Evolutionary conservation across 2,888 invertebrate genomes (phyloP).

Genomic region (Barypeithes pellucidus): DNA sequence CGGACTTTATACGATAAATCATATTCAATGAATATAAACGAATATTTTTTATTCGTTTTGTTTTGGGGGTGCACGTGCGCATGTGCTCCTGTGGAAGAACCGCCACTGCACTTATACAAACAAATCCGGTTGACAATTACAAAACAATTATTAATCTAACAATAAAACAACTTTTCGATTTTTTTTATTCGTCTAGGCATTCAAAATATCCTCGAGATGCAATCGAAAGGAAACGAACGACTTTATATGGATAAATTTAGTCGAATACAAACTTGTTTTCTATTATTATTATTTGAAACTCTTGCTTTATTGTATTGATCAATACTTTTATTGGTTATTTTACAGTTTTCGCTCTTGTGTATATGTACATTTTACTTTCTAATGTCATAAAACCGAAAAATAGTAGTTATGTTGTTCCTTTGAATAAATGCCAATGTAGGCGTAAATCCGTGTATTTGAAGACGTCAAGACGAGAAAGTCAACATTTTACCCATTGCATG

Average conservation of each 20-base stretch:
- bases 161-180: background rate
- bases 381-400: too few relatives aligned
- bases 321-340: background rate
- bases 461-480: too few relatives aligned
- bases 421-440: too few relatives aligned
- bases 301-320: background rate
- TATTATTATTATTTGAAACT: background rate
- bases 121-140: background rate
- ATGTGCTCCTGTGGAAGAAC: too few relatives aligned
- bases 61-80: too few relatives aligned
- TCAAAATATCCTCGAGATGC: background rate
- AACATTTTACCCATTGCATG: too few relatives aligned
- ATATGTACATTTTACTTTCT: background rate
- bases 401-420: too few relatives aligned
- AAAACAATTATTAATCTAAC: background rate
- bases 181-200: background rate
- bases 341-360: background rate
- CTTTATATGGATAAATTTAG: conserved; percentile 14
- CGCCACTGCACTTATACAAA: too few relatives aligned
- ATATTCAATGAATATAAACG: too few relatives aligned
- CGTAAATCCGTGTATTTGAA: too few relatives aligned
- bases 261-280: background rate
- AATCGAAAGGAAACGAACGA: conserved; percentile 5
- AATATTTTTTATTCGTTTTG: too few relatives aligned
- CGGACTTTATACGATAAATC: too few relatives aligned